Conservation (phyloP, 2,113 vertebrate genomes). For the Takifugu bimaculatus region DNA sequence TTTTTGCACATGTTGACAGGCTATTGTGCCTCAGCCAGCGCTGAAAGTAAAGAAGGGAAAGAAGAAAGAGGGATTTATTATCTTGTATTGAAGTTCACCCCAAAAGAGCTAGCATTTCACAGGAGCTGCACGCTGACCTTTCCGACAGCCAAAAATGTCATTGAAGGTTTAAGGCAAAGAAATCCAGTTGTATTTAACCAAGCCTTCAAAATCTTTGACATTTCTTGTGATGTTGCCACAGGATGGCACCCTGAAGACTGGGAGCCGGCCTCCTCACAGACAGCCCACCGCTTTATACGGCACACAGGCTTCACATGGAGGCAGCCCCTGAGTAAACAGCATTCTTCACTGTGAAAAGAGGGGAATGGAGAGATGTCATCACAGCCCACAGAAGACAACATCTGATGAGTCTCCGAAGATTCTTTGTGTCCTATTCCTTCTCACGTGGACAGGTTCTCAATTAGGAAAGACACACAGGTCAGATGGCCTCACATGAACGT, state of each 20-base stretch:
- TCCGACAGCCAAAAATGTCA: constrained; percentile 75
- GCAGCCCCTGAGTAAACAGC: constrained; percentile 52
- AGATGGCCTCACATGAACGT: constrained; percentile 2
- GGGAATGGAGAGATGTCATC: constrained; percentile 53
- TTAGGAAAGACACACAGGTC: constrained; percentile 35
- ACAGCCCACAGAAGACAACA: constrained; percentile 41
- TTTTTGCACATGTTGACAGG: constrained; percentile 52
- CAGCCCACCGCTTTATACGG: constrained; percentile 40
- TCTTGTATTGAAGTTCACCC: constrained; percentile 72
- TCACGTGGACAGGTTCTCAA: constrained; percentile 43
- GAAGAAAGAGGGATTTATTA: constrained; percentile 66
- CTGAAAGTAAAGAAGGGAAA: constrained; percentile 21
- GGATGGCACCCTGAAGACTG: constrained; percentile 71
- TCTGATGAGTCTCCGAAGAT: constrained; percentile 37
- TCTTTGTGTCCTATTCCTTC: constrained; percentile 18
- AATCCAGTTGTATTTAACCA: constrained; percentile 76
- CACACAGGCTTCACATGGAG: constrained; percentile 43
- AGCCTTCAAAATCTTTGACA: constrained; percentile 77
- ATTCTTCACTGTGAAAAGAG: constrained; percentile 49
- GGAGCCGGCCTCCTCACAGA: constrained; percentile 62
- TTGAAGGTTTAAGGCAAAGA: constrained; percentile 74
- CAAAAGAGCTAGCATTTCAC: constrained; percentile 74
- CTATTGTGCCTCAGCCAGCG: constrained; percentile 48
- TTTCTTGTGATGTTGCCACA: constrained; percentile 78
- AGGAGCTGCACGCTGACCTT: constrained; percentile 72